A percentile compares a stretch with the other conserved stretches of the same genome.
Evolutionary conservation across 2,113 vertebrate genomes (phyloP).

Genomic region (Cynopterus brachyotis): DNA sequence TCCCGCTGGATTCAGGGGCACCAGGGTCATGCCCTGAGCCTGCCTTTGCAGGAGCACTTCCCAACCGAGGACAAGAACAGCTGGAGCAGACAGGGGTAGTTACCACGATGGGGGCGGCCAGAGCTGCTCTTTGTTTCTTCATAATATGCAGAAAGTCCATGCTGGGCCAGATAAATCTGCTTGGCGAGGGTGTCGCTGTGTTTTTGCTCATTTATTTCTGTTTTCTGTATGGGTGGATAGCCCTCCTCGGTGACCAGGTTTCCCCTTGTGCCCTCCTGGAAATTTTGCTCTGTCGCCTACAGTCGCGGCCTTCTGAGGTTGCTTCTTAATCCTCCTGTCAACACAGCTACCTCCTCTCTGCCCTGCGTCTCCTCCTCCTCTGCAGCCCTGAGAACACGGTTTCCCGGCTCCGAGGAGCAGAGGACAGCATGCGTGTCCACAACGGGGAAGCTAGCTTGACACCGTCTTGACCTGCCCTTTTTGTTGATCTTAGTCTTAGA

Average conservation of each 20-base stretch:
- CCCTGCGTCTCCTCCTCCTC: neutral
- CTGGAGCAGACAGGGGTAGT: neutral
- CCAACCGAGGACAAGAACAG: neutral
- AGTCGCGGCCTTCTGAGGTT: neutral
- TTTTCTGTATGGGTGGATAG: neutral
- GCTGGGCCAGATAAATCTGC: neutral
- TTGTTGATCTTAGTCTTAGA: neutral
- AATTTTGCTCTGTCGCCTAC: neutral
- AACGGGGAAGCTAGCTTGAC: too few relatives aligned
- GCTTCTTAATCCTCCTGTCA: neutral
- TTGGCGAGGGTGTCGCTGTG: neutral
- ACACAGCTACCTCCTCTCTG: neutral
- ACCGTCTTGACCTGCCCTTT: fast-evolving
- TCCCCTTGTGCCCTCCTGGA: neutral
- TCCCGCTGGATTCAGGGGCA: neutral
- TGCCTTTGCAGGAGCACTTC: neutral
- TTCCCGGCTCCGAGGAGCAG: neutral
- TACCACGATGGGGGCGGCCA: neutral
- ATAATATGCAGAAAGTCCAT: neutral
- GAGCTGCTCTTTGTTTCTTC: neutral
- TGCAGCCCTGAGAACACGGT: neutral
- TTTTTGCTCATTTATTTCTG: neutral
- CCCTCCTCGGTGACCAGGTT: neutral
- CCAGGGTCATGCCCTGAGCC: neutral
- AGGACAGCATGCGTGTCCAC: fast-evolving